These are phyloP conservation scores for Botia kubotai DNA, from an alignment of 2,797 vertebrate species.

Conservation along the genomic window DNA sequence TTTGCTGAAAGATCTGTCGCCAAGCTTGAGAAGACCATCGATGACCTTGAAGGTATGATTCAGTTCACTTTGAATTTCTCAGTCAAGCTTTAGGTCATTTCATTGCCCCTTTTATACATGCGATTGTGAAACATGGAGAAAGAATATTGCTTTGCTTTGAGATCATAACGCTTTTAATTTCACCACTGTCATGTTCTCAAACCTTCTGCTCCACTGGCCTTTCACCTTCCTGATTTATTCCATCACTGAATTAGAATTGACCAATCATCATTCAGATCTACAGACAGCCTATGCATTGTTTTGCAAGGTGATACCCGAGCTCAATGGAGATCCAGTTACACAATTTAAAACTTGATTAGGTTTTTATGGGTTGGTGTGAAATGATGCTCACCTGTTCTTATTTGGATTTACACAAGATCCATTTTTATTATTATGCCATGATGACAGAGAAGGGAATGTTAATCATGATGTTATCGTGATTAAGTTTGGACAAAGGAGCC, in stretches of 20 bases:
- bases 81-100: not conserved
- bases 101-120: not conserved
- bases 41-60: conserved; percentile 98
- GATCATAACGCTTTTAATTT: conserved; percentile 2
- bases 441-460: conserved; percentile 13
- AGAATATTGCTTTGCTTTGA: conserved; percentile 13
- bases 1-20: conserved; percentile 99
- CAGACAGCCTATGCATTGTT: conserved; percentile 19
- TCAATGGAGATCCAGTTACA: not conserved
- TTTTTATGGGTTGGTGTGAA: conserved; percentile 22
- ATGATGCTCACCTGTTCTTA: conserved; percentile 2
- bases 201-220: conserved; percentile 15
- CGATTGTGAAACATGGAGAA: not conserved
- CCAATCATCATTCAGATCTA: not conserved
- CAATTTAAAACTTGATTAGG: conserved; percentile 13
- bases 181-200: conserved; percentile 5
- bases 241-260: conserved; percentile 24
- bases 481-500: conserved; percentile 6
- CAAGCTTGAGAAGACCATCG: conserved; percentile 99
- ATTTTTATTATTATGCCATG: conserved; percentile 32
- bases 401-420: conserved; percentile 24
- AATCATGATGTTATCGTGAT: conserved; percentile 34
- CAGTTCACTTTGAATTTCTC: not conserved
- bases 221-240: conserved; percentile 30
- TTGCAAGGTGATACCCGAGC: not conserved